Conservation (phyloP, 2,888 invertebrate genomes). For the Exephanes ischioxanthus region DNA sequence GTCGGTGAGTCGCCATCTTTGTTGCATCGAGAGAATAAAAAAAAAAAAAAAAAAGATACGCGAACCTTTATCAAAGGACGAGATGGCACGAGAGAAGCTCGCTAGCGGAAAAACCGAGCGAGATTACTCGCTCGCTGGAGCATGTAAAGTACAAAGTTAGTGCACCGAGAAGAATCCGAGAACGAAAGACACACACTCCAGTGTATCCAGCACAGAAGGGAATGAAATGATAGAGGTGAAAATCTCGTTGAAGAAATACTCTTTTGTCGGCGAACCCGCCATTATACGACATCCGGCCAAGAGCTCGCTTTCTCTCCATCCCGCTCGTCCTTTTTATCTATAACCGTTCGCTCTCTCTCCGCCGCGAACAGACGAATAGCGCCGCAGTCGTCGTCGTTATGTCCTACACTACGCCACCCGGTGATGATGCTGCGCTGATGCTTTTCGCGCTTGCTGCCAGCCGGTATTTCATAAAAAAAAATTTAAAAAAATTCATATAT, state of each 20-base stretch:
- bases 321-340: constrained; percentile 25
- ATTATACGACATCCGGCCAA: constrained; percentile 79
- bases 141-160: constrained; percentile 61
- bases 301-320: constrained; percentile 48
- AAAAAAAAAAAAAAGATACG: constrained; percentile 25
- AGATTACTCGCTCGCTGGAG: constrained; percentile 56
- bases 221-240: constrained; percentile 69
- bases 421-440: constrained; percentile 20
- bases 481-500: not conserved
- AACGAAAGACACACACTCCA: constrained; percentile 25
- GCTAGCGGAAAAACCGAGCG: constrained; percentile 34
- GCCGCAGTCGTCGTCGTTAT: constrained; percentile 55
- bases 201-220: constrained; percentile 24
- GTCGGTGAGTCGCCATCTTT: constrained; percentile 50
- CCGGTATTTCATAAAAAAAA: constrained; percentile 32
- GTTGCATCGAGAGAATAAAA: constrained; percentile 23
- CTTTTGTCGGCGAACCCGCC: constrained; percentile 78
- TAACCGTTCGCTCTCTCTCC: not conserved
- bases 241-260: constrained; percentile 68
- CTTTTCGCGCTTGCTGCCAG: constrained; percentile 23
- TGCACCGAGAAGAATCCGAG: constrained; percentile 32
- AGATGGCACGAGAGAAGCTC: constrained; percentile 46
- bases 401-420: constrained; percentile 41
- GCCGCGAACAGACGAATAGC: constrained; percentile 24
- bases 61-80: constrained; percentile 66